Conservation (phyloP, 2,888 invertebrate species). For the Carcina quercana region DNA sequence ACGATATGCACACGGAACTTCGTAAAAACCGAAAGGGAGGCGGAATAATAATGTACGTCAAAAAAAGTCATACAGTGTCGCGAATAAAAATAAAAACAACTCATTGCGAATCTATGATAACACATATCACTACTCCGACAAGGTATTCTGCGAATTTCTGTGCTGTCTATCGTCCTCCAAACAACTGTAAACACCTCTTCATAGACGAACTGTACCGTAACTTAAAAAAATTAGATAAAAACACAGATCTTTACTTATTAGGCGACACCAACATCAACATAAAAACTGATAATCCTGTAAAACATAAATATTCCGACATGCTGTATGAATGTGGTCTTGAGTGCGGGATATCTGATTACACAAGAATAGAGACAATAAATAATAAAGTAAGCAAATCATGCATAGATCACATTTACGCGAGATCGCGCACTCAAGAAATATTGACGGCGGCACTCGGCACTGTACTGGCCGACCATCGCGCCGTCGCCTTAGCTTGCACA, state of each 20-base stretch:
- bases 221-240: not conserved
- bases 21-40: conserved; percentile 11
- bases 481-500: too few species aligned
- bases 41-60: conserved; percentile 14
- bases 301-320: conserved; percentile 11
- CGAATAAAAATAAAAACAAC: conserved; percentile 2
- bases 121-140: conserved; percentile 8
- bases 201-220: conserved; percentile 9
- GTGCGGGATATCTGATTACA: conserved; percentile 13
- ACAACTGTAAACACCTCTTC: conserved; percentile 12
- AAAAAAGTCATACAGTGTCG: conserved; percentile 13
- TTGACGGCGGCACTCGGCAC: too few species aligned
- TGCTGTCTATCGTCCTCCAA: conserved; percentile 12
- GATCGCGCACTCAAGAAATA: conserved; percentile 1
- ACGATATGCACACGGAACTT: conserved; percentile 12
- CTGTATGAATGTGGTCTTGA: conserved; percentile 10
- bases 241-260: conserved; percentile 4
- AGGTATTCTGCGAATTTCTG: conserved; percentile 8
- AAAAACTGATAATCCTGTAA: conserved; percentile 8
- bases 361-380: conserved; percentile 8
- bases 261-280: conserved; percentile 14
- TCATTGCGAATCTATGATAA: conserved; percentile 13
- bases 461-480: too few species aligned
- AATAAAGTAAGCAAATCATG: conserved; percentile 9
- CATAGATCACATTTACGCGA: conserved; percentile 11